phyloP scores from a whole-genome alignment of 1,140 invertebrate genomes.

The Coelopa frigida region DNA sequence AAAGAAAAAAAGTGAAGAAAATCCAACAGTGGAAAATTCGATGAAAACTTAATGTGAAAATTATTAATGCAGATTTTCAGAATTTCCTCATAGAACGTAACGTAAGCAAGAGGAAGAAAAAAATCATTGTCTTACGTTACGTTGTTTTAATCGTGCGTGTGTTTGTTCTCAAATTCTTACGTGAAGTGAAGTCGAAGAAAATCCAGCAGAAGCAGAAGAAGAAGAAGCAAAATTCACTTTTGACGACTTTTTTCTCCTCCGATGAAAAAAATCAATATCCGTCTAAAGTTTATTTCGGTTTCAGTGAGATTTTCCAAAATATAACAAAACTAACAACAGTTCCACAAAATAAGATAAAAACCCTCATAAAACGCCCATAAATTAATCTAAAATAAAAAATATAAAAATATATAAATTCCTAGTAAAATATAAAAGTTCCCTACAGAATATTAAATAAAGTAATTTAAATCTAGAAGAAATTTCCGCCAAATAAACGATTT shows the following conservation, averaged over 20 bases:
- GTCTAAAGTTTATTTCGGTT: conserved; percentile 44
- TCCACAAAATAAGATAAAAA: conserved; percentile 8
- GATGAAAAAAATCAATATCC: conserved; percentile 42
- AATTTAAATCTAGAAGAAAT: too few relatives aligned
- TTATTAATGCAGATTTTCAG: too few relatives aligned
- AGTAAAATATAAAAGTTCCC: too few relatives aligned
- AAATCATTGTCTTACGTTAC: too few relatives aligned
- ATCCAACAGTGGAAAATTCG: too few relatives aligned
- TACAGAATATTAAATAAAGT: too few relatives aligned
- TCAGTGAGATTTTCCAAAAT: conserved; percentile 22
- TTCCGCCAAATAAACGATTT: conserved; percentile 1
- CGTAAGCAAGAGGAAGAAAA: background rate
- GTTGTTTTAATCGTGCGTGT: background rate
- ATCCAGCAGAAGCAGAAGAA: background rate
- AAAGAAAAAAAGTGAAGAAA: too few relatives aligned
- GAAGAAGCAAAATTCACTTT: conserved; percentile 4
- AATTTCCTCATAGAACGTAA: background rate
- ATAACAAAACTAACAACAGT: conserved; percentile 5
- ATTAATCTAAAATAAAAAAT: conserved; percentile 2
- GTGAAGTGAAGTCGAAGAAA: background rate
- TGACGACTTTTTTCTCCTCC: background rate
- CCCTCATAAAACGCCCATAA: conserved; percentile 1
- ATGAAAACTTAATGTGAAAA: too few relatives aligned
- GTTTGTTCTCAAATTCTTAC: background rate
- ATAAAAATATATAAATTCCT: background rate